These are phyloP conservation scores for Paralichthys olivaceus DNA, from an alignment of 2,113 vertebrate species.

Conservation along the genomic window DNA sequence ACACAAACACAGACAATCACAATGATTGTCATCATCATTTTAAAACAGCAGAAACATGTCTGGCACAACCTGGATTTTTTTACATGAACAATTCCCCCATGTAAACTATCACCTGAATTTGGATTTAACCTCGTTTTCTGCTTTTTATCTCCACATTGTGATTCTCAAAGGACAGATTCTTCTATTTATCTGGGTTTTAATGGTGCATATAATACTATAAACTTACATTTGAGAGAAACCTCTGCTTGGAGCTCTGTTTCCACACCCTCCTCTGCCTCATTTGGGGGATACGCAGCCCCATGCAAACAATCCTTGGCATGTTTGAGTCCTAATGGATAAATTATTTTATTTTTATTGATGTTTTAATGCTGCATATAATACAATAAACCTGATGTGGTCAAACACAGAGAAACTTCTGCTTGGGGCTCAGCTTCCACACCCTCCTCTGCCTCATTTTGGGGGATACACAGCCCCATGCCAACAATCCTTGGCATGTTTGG, in stretches of 20 bases:
- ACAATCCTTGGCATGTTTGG: constrained; percentile 65
- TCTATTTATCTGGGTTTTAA: background rate
- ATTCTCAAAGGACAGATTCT: background rate
- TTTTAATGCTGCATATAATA: background rate
- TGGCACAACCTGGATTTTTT: background rate
- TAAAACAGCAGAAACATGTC: background rate
- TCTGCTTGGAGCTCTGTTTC: constrained; percentile 10
- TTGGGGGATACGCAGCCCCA: constrained; percentile 46
- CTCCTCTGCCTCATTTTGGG: constrained; percentile 49
- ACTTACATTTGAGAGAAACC: background rate
- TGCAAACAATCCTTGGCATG: constrained; percentile 73
- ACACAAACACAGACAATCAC: background rate
- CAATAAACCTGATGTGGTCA: background rate
- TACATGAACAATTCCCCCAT: background rate
- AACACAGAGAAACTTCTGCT: background rate
- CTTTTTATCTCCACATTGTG: background rate
- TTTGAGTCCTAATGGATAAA: background rate
- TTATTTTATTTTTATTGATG: background rate
- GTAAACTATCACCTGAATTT: background rate
- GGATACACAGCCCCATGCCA: constrained; percentile 59
- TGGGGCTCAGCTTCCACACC: constrained; percentile 41
- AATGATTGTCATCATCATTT: background rate
- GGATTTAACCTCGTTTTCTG: background rate
- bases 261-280: constrained; percentile 48
- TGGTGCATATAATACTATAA: background rate